Evolutionary conservation across 1,140 invertebrate species (phyloP).

Genomic region (Diuraphis noxia): DNA sequence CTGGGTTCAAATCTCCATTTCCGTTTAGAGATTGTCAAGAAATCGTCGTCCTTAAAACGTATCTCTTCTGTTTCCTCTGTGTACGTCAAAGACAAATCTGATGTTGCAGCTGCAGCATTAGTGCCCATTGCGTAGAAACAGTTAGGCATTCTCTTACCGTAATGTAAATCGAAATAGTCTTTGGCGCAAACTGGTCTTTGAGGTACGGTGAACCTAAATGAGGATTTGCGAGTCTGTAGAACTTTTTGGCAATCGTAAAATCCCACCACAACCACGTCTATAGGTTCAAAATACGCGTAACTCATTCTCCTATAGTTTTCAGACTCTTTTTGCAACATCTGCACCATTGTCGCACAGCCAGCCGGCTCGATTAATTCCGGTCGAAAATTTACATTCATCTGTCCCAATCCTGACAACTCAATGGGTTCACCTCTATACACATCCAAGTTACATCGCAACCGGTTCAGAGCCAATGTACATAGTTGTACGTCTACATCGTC

Average conservation of each 20-base stretch:
- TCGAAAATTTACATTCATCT: not conserved
- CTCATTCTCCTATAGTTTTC: not conserved
- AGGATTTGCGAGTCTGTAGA: not conserved
- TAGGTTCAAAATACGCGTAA: not conserved
- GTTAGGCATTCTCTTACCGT: not conserved
- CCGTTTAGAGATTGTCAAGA: not conserved
- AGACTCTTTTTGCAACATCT: constrained; percentile 31
- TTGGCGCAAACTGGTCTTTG: not conserved
- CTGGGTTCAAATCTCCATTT: not conserved
- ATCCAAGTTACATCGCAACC: not conserved
- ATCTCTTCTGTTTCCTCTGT: not conserved
- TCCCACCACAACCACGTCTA: constrained; percentile 5
- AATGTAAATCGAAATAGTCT: constrained; percentile 18
- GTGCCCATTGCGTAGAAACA: not conserved
- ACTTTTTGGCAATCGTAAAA: not conserved
- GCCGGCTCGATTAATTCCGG: not conserved
- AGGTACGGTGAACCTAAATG: not conserved
- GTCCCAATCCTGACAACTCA: not conserved
- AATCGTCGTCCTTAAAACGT: not conserved
- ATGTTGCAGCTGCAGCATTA: too few species aligned
- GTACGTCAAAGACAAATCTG: not conserved
- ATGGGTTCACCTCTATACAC: constrained; percentile 14
- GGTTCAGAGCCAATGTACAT: not conserved
- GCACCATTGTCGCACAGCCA: not conserved
- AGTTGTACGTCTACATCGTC: not conserved